These are phyloP conservation scores for Lasioglossum pauxillum DNA, from an alignment of 2,888 invertebrate species.

Conservation along the genomic window DNA sequence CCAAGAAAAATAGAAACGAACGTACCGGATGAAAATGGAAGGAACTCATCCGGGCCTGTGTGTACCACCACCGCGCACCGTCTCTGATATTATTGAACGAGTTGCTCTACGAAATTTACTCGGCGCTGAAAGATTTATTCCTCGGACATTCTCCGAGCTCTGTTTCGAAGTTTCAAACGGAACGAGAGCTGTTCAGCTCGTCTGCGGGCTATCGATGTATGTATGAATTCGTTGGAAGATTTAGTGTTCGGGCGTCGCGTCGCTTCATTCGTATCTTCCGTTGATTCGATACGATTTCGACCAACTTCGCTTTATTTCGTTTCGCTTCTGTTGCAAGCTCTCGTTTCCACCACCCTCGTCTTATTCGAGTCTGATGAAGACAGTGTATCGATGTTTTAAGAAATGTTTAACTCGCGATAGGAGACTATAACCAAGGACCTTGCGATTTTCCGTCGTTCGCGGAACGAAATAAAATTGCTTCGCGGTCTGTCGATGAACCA, in stretches of 20 bases:
- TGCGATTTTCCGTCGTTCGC: neutral
- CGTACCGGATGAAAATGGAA: neutral
- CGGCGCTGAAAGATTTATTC: neutral
- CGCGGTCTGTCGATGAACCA: neutral
- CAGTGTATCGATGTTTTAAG: too few species aligned
- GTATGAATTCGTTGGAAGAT: neutral
- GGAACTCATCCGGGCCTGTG: neutral
- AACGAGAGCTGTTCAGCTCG: neutral
- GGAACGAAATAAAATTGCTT: neutral
- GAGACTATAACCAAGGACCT: too few species aligned
- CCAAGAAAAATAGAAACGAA: conserved; percentile 13
- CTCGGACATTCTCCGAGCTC: neutral
- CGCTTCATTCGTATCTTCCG: neutral
- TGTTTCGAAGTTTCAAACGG: neutral
- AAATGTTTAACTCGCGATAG: too few species aligned
- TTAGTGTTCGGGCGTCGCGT: neutral
- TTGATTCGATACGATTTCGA: neutral
- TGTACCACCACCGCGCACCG: neutral
- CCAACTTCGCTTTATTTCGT: neutral
- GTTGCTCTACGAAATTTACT: neutral
- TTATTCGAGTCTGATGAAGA: too few species aligned
- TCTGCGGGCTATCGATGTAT: neutral
- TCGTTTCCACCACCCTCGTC: neutral
- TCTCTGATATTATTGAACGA: neutral
- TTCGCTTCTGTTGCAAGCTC: neutral